Evolutionary conservation across 2,888 invertebrate genomes (phyloP), one percentile per base, ranked within the genome.

Genomic region (Phyllotreta cruciferae): DNA sequence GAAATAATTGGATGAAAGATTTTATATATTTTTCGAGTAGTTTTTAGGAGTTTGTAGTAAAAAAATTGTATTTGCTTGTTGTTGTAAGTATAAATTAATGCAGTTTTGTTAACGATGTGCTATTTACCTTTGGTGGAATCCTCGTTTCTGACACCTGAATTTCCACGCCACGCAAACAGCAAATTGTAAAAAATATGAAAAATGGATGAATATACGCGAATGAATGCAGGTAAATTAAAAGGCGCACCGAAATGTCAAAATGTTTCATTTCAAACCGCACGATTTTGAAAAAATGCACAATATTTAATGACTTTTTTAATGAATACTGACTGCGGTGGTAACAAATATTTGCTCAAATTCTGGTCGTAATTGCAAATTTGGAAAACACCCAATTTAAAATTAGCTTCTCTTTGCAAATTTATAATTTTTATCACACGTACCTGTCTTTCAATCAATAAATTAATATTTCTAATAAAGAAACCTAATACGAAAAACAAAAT

Each of bases 121-220:
- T 8, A 41, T 3, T 10, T 36, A 11, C 14, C 3, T 50, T 6
- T 34, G n/a, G 36, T n/a, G 36, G 14, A 50, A 36, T 50, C 11
- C 50, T 8, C 3, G 35, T 35, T 50, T 50, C 35, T 50, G 50
- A 50, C 50, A 50, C 50, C 50, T 36, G 36, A 36, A 36, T 50
- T 50, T 36, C 3, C 36, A 10, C 9, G 10, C n/a, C 9, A 9
- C 1, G 34, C 9, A 47, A 13, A 36, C 24, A 24, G 24, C 24
- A 50, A 50, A 50, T 9, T 36, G 10, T 36, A 5, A 50, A 11
- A 50, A 50, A 50, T 50, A 10, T 50, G 7, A 50, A 50, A 50
- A n/a, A 41, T 41, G 10, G 2, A 41, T 41, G 9, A 41, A 41
- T 41, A 41, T n/a, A 41, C 4, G 9, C 14, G 24, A 47, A 47